These are phyloP conservation scores for Ophion obscuratus DNA, from an alignment of 2,888 invertebrate genomes.

Conservation along the genomic window DNA sequence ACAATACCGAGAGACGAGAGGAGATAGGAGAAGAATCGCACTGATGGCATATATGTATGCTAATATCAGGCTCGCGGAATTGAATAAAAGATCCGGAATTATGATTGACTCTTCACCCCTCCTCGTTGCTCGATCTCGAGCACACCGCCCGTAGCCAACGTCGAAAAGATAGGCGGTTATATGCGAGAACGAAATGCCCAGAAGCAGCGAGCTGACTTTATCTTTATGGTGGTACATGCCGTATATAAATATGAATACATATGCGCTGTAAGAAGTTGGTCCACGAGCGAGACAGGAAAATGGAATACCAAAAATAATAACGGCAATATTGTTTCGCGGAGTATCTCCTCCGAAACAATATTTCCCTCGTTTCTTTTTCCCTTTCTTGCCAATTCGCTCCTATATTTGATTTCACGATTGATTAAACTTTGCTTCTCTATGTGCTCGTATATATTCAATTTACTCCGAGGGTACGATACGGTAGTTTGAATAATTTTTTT, in stretches of 20 bases:
- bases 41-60: slow-evolving; percentile 79
- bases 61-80: slow-evolving; percentile 79
- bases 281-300: slow-evolving; percentile 45
- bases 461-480: neutral
- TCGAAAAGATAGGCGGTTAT: slow-evolving; percentile 34
- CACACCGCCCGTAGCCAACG: slow-evolving; percentile 11
- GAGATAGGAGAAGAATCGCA: slow-evolving; percentile 53
- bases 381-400: slow-evolving; percentile 8
- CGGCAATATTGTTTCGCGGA: slow-evolving; percentile 40
- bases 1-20: slow-evolving; percentile 49
- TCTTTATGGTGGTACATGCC: slow-evolving; percentile 56
- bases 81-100: slow-evolving; percentile 83
- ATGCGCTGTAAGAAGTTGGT: slow-evolving; percentile 18
- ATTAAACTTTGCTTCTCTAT: slow-evolving; percentile 12
- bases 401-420: slow-evolving; percentile 33
- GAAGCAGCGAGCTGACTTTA: slow-evolving; percentile 61
- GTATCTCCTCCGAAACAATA: slow-evolving; percentile 39
- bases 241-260: slow-evolving; percentile 10
- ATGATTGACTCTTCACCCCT: slow-evolving; percentile 78
- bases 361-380: slow-evolving; percentile 27
- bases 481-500: neutral
- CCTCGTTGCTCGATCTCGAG: slow-evolving; percentile 50
- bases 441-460: neutral
- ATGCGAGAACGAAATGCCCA: slow-evolving; percentile 59
- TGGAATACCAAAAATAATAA: slow-evolving; percentile 37